Conservation (phyloP, 2,888 invertebrate species). For the Idaea straminata region DNA sequence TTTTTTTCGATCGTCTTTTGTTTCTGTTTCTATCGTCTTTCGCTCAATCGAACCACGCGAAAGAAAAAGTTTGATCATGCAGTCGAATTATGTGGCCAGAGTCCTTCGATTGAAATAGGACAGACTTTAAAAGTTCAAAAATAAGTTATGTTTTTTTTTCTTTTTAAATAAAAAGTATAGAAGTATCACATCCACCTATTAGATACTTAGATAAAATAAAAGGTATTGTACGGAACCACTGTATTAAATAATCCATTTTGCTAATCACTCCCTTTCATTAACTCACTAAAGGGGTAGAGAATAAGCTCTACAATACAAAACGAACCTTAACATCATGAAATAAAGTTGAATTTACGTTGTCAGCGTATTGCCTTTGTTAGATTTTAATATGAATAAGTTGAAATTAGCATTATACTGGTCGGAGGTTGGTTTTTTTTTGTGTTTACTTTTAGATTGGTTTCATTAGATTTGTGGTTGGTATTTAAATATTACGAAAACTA, state of each 20-base stretch:
- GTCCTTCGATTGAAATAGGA: too few relatives aligned
- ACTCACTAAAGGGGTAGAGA: constrained; percentile 4
- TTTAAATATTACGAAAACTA: background rate
- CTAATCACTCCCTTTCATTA: background rate
- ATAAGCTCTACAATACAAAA: constrained; percentile 10
- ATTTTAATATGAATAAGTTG: constrained; percentile 38
- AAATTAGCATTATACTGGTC: constrained; percentile 35
- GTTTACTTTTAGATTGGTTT: constrained; percentile 15
- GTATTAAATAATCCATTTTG: background rate
- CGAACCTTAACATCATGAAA: background rate
- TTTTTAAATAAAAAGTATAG: background rate
- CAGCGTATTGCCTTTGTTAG: constrained; percentile 8
- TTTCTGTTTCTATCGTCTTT: too few relatives aligned
- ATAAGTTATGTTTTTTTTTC: too few relatives aligned
- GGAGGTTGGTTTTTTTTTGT: constrained; percentile 27
- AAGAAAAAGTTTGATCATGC: too few relatives aligned
- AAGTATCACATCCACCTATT: background rate
- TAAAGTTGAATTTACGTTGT: background rate
- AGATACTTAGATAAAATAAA: background rate
- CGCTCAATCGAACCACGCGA: too few relatives aligned
- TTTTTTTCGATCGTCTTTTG: too few relatives aligned
- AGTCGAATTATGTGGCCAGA: too few relatives aligned
- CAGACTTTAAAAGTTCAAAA: too few relatives aligned
- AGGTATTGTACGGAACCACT: background rate
- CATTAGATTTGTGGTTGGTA: constrained; percentile 4